Base-by-base conservation (phyloP, 2,797 vertebrate species). In the Rhadinocentrus ornatus region DNA sequence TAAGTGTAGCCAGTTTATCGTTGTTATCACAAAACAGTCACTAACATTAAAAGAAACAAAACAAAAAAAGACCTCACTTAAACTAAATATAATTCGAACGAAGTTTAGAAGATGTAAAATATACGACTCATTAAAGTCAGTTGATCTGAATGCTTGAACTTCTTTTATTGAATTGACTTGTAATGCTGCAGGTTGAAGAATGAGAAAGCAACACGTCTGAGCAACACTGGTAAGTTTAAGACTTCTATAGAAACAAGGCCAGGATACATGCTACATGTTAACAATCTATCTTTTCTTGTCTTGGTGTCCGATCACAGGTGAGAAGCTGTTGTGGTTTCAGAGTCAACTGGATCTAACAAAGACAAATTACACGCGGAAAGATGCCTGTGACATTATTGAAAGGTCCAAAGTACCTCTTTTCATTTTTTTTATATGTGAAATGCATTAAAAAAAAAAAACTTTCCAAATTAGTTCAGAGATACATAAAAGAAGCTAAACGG, bases 271-370 rank as follows among this genome's bases (percentile, higher is more conserved):
- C 8, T 0, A 1, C 3, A 22, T 22, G 9, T 13, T 3, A 9
- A 31, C 20, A n/a, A 44, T 48, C 20, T 12, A 5, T 37, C 10
- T 22, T 32, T 4, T 58, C 61, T 26, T 26, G 3, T 39, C n/a
- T 73, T 32, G 41, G 7, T 65, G 9, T 67, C 0, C 3, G 24
- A 32, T 67, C 34, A 2, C 61, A 99, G 97, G 97, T 78, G 97
- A 99, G 85, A 99, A 97, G 86, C 93, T 99, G 61, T 77, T 95
- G 41, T 99, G 97, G 97, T 99, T 99, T 93, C 96, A 98, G 77
- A 93, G 62, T 87, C 94, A 97, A 56, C 85, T 99, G 80, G 95
- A 98, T 72, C 90, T 95, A 8, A 37, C 69, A 58, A 98, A 96
- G 91, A 66, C 69, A 0, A 80, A 83, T n/a, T 99, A 96, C 89